Base-by-base conservation (phyloP, 2,797 vertebrate genomes). In the Malurus leucopterus region DNA sequence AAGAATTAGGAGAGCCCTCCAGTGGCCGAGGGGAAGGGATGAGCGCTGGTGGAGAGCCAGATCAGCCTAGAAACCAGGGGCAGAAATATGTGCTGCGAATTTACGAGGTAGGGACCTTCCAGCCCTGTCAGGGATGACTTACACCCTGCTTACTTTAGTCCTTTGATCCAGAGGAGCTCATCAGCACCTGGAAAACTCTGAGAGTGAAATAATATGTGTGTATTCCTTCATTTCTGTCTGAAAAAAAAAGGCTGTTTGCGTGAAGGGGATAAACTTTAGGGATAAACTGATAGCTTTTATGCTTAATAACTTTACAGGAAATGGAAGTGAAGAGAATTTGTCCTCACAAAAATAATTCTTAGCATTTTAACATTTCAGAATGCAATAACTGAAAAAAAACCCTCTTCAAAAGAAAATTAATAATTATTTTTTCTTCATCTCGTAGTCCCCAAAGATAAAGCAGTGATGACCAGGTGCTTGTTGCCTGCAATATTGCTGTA, bases 1-100 rank as follows among this genome's bases (percentile, higher is more conserved):
- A 59, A 94, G 84, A 91, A 80, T 90, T 84, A 85, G 84, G 85
- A 91, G 92, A 93, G 87, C 90, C 94, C 94, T 95, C 90, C 88
- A 86, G 92, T 89, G 93, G 95, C 86, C 50, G 32, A 86, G 57
- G 30, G 53, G 50, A 32, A 77, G 58, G 71, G 77, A 69, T 41
- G 78, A 58, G 30, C 69, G n/a, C 11, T 57, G 70, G 34, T 53
- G 38, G 40, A 2, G 22, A 89, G 38, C 68, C 78, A 80, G 36
- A 26, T 5, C 44, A 69, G 29, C 32, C 51, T 68, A 4, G 49
- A 78, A 85, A 49, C 17, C 15, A 11, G 22, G 26, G 20, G 18
- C 41, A 72, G n/a, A 67, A 89, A 58, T 57, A 54, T 1, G 27
- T 44, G 14, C 20, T 32, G n/a, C 7, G 0, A 47, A 22, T 74